A percentile compares a stretch with the other conserved stretches of the same genome.
Evolutionary conservation across 92 coral and sea anemone genomes (phyloP).

Genomic region (Zoanthus solanderi): DNA sequence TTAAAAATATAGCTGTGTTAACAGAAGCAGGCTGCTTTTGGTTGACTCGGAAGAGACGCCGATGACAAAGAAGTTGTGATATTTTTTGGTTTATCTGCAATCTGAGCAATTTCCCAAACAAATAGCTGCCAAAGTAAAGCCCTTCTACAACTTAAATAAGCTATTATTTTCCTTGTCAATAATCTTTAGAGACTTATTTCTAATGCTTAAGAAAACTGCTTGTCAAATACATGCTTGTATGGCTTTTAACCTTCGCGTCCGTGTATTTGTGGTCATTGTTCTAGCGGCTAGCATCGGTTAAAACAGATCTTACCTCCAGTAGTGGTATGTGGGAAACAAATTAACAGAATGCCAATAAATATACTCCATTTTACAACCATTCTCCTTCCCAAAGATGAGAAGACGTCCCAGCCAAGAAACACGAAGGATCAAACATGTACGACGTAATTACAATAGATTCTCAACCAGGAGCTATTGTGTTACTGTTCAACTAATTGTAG

Average conservation of each 20-base stretch:
- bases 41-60: not conserved
- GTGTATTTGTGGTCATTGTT: not conserved
- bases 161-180: conserved; percentile 34
- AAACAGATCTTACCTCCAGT: conserved; percentile 22
- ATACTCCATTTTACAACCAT: conserved; percentile 23
- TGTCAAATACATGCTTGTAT: conserved; percentile 34
- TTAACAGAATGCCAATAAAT: not conserved
- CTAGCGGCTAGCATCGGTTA: not conserved
- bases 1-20: not conserved
- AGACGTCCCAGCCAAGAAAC: conserved; percentile 17
- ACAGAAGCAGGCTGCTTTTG: not conserved
- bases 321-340: conserved; percentile 6
- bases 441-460: conserved; percentile 7
- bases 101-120: not conserved
- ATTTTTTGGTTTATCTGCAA: not conserved
- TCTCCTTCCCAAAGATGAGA: conserved; percentile 1
- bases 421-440: conserved; percentile 38
- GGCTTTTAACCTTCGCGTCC: conserved; percentile 14
- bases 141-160: conserved; percentile 4
- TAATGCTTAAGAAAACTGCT: conserved; percentile 50
- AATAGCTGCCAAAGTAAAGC: not conserved
- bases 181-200: conserved; percentile 42
- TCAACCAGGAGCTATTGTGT: conserved; percentile 65
- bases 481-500: conserved; percentile 73
- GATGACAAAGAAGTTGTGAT: not conserved